Conservation (phyloP, 2,113 vertebrate genomes). For the Camelus bactrianus region DNA sequence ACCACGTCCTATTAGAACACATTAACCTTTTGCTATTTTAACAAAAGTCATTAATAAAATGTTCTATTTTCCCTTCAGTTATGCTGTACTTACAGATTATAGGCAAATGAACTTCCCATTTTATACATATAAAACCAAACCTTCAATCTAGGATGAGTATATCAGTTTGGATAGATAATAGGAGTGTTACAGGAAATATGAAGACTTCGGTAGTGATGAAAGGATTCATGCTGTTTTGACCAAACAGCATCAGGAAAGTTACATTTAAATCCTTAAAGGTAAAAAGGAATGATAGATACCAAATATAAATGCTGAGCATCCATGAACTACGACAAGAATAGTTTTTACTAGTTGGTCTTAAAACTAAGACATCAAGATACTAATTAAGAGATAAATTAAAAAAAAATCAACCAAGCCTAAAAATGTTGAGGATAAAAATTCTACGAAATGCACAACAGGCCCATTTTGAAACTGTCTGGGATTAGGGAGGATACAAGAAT, state of each 20-base stretch:
- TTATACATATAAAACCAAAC: slow-evolving; percentile 9
- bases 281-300: background rate
- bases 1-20: slow-evolving; percentile 37
- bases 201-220: background rate
- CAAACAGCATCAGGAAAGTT: background rate
- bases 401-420: background rate
- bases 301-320: slow-evolving; percentile 11
- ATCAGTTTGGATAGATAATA: background rate
- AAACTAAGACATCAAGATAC: slow-evolving; percentile 38
- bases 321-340: background rate
- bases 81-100: background rate
- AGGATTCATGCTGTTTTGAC: background rate
- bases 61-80: background rate
- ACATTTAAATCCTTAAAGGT: slow-evolving; percentile 18
- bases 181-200: background rate
- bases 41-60: slow-evolving; percentile 40
- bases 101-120: slow-evolving; percentile 17
- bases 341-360: slow-evolving; percentile 43
- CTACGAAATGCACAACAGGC: background rate
- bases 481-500: background rate
- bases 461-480: slow-evolving; percentile 14
- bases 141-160: slow-evolving; percentile 19
- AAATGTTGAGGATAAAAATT: slow-evolving; percentile 23
- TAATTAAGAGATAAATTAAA: slow-evolving; percentile 8
- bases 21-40: slow-evolving; percentile 57